phyloP scores from a whole-genome alignment of 2,113 vertebrate genomes.

The Anguilla rostrata region DNA sequence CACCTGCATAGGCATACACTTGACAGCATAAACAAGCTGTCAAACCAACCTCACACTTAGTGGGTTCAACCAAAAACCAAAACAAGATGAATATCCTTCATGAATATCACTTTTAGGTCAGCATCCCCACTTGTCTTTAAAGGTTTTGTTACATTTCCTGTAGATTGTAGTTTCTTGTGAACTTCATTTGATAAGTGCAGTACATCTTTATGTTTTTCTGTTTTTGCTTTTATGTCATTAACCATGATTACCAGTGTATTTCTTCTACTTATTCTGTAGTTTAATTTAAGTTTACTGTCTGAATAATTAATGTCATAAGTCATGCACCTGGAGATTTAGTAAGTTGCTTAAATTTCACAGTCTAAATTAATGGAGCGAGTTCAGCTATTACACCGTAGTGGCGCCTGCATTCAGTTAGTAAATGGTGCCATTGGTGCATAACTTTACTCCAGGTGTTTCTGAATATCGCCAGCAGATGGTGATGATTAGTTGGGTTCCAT shows the following conservation, averaged over 20 bases:
- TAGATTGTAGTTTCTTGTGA: neutral
- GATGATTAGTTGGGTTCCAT: constrained; percentile 30
- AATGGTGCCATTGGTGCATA: neutral
- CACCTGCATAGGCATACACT: neutral
- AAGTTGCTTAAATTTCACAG: too few species aligned
- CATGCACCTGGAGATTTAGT: too few species aligned
- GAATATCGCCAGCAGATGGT: constrained; percentile 41
- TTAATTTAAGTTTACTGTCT: too few species aligned
- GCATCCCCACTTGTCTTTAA: neutral
- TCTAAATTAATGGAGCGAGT: neutral
- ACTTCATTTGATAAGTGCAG: neutral
- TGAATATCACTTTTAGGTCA: too few species aligned
- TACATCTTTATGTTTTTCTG: neutral
- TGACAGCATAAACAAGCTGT: neutral
- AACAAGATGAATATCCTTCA: neutral
- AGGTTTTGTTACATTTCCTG: neutral
- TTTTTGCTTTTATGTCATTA: neutral
- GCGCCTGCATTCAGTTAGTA: neutral
- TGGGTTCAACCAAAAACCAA: neutral
- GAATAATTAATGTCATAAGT: too few species aligned
- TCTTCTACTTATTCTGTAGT: too few species aligned
- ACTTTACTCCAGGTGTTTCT: neutral
- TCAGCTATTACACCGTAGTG: neutral
- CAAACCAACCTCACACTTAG: neutral
- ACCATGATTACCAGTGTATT: neutral